Conservation (phyloP, 2,888 invertebrate species). For the Hypsopygia costalis region DNA sequence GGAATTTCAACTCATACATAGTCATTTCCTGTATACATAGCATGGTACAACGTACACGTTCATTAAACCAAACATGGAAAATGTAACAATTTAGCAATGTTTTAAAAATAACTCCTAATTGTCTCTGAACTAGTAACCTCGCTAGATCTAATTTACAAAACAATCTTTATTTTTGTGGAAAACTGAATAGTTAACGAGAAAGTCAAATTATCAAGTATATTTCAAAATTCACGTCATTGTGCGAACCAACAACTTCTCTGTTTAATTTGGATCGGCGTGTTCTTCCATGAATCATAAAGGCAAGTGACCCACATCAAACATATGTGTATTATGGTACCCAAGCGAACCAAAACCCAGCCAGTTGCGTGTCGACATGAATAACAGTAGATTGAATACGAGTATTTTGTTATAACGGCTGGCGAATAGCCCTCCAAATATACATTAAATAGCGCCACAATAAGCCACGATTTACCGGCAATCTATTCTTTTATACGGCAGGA, state of each 20-base stretch:
- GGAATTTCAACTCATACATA: too few species aligned
- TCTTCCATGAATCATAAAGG: constrained; percentile 47
- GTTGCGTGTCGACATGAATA: constrained; percentile 66
- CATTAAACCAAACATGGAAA: too few species aligned
- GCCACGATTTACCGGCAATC: constrained; percentile 77
- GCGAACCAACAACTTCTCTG: constrained; percentile 35
- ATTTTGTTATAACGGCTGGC: constrained; percentile 51
- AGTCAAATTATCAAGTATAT: constrained; percentile 17
- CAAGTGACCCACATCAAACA: constrained; percentile 61
- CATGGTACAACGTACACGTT: too few species aligned
- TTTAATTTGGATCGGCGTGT: constrained; percentile 30
- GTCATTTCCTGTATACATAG: too few species aligned
- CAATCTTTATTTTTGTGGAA: constrained; percentile 3
- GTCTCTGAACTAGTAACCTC: not conserved
- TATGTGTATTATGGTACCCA: constrained; percentile 54
- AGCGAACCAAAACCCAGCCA: constrained; percentile 52
- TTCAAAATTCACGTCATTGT: constrained; percentile 28
- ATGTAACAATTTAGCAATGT: not conserved
- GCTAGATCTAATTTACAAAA: constrained; percentile 1
- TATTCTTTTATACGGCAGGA: constrained; percentile 68
- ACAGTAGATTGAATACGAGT: constrained; percentile 67
- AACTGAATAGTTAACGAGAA: constrained; percentile 3
- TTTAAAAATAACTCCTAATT: constrained; percentile 1
- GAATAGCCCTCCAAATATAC: constrained; percentile 60
- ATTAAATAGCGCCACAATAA: constrained; percentile 73